These are phyloP conservation scores for Gymnocephalus cernua DNA, from an alignment of 2,113 vertebrate species.

Conservation along the genomic window DNA sequence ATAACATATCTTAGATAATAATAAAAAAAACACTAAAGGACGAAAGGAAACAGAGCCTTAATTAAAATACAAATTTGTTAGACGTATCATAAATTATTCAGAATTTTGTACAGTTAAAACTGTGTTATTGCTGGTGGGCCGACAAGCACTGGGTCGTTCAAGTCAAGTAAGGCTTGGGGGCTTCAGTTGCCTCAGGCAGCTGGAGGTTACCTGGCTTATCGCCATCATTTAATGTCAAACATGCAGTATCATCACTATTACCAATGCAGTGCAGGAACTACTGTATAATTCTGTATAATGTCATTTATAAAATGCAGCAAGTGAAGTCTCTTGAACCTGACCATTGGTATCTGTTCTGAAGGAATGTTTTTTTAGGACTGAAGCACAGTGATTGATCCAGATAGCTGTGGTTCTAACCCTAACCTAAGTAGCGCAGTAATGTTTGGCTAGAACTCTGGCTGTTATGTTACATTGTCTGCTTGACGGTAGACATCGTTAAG, in stretches of 20 bases:
- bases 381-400: neutral
- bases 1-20: neutral
- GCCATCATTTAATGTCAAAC: constrained; percentile 40
- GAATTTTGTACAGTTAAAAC: neutral
- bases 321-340: neutral
- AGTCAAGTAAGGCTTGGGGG: constrained; percentile 45
- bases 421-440: neutral
- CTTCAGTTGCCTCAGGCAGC: constrained; percentile 36
- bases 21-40: neutral
- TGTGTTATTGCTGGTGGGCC: constrained; percentile 24
- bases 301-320: neutral
- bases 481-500: neutral
- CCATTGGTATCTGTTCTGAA: neutral
- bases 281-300: neutral
- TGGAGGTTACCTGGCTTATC: constrained; percentile 21
- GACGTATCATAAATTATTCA: constrained; percentile 5
- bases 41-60: neutral
- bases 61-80: neutral
- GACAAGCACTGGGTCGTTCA: constrained; percentile 28
- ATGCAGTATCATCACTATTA: constrained; percentile 3
- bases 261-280: neutral
- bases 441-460: neutral
- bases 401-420: neutral
- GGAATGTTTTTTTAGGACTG: neutral
- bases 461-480: neutral